Conservation (phyloP, 2,888 invertebrate genomes). For the Hirtodrosophila duncani region DNA sequence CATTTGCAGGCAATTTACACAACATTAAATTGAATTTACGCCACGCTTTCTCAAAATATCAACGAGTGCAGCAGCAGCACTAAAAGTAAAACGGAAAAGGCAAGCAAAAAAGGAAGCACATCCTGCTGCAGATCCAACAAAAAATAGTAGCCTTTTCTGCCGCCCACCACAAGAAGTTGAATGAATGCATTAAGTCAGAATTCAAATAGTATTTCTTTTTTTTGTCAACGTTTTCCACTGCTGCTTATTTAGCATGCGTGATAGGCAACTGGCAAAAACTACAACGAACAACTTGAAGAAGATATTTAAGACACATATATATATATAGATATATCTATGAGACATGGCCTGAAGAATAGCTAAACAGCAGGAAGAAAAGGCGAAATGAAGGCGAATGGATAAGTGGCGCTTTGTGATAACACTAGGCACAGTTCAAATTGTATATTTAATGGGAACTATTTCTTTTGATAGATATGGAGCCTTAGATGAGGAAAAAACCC, state of each 20-base stretch:
- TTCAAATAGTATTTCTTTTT: constrained; percentile 61
- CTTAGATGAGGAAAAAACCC: too few species aligned
- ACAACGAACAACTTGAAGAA: constrained; percentile 5
- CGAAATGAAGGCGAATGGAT: too few species aligned
- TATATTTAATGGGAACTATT: too few species aligned
- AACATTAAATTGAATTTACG: constrained; percentile 69
- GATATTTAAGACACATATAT: neutral
- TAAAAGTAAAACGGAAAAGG: neutral
- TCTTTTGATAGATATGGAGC: too few species aligned
- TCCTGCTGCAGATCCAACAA: constrained; percentile 9
- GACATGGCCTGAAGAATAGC: neutral
- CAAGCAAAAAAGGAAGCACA: constrained; percentile 5
- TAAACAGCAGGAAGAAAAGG: constrained; percentile 21
- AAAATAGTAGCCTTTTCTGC: too few species aligned
- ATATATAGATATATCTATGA: too few species aligned
- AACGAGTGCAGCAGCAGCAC: constrained; percentile 47
- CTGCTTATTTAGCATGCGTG: constrained; percentile 66
- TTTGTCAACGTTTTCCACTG: constrained; percentile 32
- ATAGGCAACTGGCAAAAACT: constrained; percentile 58
- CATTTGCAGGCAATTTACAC: constrained; percentile 68
- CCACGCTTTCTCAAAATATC: constrained; percentile 66
- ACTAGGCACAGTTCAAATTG: too few species aligned
- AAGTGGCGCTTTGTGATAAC: too few species aligned
- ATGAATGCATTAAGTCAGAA: constrained; percentile 69
- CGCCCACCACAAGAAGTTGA: constrained; percentile 46